These are phyloP conservation scores for Hoplodrina blanda DNA, from an alignment of 2,888 invertebrate genomes.

Conservation along the genomic window DNA sequence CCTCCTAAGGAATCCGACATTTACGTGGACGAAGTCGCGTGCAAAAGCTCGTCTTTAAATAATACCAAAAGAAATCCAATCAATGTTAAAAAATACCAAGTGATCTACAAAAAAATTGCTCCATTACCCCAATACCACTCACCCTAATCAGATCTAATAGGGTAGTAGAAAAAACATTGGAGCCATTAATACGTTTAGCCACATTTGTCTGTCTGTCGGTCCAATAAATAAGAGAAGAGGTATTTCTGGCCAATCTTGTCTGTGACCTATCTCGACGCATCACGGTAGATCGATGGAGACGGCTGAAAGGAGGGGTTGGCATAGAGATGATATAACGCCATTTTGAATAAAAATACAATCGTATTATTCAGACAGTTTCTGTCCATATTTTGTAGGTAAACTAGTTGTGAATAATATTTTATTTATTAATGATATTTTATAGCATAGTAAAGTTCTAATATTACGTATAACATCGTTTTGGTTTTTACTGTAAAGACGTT, in stretches of 20 bases:
- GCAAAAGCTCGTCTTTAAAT: too few relatives aligned
- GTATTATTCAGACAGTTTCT: too few relatives aligned
- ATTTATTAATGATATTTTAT: too few relatives aligned
- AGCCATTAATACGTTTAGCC: slow-evolving; percentile 81
- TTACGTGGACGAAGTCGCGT: too few relatives aligned
- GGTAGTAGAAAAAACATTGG: slow-evolving; percentile 76
- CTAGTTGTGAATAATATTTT: too few relatives aligned
- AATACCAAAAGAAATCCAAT: slow-evolving; percentile 11
- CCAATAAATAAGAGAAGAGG: slow-evolving; percentile 88
- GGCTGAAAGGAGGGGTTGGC: slow-evolving; percentile 63
- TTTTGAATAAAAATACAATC: too few relatives aligned
- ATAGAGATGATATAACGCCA: slow-evolving; percentile 73
- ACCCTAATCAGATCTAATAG: slow-evolving; percentile 79
- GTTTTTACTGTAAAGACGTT: too few relatives aligned
- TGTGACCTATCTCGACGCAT: slow-evolving; percentile 88
- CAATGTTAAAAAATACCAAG: slow-evolving; percentile 47
- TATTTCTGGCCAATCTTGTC: slow-evolving; percentile 84
- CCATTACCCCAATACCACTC: slow-evolving; percentile 68
- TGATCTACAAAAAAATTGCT: slow-evolving; percentile 39
- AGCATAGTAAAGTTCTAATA: too few relatives aligned
- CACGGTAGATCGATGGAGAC: slow-evolving; percentile 84
- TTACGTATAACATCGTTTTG: too few relatives aligned
- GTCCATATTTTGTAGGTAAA: too few relatives aligned
- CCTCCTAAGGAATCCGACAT: too few relatives aligned
- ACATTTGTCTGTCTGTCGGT: slow-evolving; percentile 87